Evolutionary conservation across 2,797 vertebrate genomes (phyloP).

Genomic region (Hydrocynus forskahlii): DNA sequence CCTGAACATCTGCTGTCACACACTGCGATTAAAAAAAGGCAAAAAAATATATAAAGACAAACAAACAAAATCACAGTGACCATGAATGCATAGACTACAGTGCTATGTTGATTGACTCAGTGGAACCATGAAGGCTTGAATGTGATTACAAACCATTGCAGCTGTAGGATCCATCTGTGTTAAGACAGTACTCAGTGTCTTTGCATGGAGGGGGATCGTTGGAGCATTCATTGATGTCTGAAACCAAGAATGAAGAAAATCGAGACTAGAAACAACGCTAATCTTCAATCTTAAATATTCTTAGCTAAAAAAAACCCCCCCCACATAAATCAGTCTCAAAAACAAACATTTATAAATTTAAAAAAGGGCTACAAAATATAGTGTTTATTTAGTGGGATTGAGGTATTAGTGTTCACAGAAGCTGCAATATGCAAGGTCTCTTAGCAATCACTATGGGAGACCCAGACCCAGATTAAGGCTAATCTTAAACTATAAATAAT

Average conservation of each 20-base stretch:
- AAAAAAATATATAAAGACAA: neutral
- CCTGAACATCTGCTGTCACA: constrained; percentile 85
- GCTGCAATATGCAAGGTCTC: too few relatives aligned
- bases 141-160: constrained; percentile 81
- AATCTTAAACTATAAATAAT: too few relatives aligned
- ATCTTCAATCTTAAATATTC: too few relatives aligned
- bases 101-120: neutral
- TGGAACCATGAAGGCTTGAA: neutral
- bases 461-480: neutral
- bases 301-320: too few relatives aligned
- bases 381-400: too few relatives aligned
- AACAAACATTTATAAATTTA: too few relatives aligned
- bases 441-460: too few relatives aligned
- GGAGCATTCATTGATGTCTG: constrained; percentile 91
- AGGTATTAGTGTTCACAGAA: too few relatives aligned
- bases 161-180: constrained; percentile 86
- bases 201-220: constrained; percentile 79
- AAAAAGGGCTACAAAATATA: too few relatives aligned
- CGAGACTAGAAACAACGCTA: too few relatives aligned
- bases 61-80: neutral
- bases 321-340: too few relatives aligned
- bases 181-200: constrained; percentile 85
- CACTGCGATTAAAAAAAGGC: constrained; percentile 65
- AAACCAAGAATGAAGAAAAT: constrained; percentile 48
- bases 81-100: neutral